A percentile compares a stretch with the other conserved stretches of the same genome.
Evolutionary conservation across 2,888 invertebrate species (phyloP).

Genomic region (Autographa pulchrina): DNA sequence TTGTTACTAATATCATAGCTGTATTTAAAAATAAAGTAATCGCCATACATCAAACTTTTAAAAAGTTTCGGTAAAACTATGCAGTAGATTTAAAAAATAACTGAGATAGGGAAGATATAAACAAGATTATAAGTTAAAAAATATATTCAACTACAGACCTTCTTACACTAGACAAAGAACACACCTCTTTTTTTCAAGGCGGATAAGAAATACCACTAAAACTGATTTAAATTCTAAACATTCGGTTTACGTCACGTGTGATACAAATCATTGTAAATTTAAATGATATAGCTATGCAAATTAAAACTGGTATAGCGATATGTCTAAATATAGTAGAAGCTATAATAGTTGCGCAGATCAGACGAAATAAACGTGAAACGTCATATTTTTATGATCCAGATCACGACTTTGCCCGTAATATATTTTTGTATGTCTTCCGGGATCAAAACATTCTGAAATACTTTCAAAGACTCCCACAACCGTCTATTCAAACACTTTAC

Average conservation of each 20-base stretch:
- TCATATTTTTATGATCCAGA: neutral
- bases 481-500: neutral
- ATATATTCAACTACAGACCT: neutral
- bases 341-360: neutral
- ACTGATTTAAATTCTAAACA: neutral
- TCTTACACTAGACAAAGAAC: neutral
- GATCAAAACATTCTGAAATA: neutral
- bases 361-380: slow-evolving; percentile 11
- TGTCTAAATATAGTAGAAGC: slow-evolving; percentile 25
- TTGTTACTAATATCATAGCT: slow-evolving; percentile 14
- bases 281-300: slow-evolving; percentile 50
- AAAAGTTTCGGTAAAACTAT: neutral
- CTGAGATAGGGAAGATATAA: no score
- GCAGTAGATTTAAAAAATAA: no score
- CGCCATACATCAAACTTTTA: neutral
- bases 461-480: neutral
- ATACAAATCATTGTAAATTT: slow-evolving; percentile 37
- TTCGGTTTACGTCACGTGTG: slow-evolving; percentile 11
- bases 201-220: neutral
- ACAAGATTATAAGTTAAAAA: no score
- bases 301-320: slow-evolving; percentile 37
- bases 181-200: neutral
- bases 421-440: neutral
- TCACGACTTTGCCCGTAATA: neutral
- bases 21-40: neutral